Conservation (phyloP, 2,888 invertebrate genomes). For the Microplitis deprimator region DNA sequence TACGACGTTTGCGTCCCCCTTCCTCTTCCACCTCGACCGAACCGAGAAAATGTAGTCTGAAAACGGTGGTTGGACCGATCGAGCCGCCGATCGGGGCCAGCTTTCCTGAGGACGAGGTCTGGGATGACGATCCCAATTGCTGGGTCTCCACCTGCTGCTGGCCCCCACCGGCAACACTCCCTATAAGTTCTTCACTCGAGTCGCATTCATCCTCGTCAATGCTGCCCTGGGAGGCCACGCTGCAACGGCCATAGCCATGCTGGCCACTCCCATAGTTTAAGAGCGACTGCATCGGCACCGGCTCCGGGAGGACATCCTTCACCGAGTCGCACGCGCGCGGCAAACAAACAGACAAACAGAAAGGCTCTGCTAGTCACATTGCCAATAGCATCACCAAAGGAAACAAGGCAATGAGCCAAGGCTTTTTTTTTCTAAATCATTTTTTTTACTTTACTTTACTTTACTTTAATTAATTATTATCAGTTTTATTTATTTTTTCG, state of each 20-base stretch:
- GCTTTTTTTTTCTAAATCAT: slow-evolving; percentile 37
- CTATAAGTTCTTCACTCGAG: slow-evolving; percentile 70
- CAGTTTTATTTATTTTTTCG: slow-evolving; percentile 13
- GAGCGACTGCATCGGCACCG: slow-evolving; percentile 66
- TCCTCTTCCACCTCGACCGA: slow-evolving; percentile 90
- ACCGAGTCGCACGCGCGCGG: slow-evolving; percentile 58
- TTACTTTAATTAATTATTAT: slow-evolving; percentile 2
- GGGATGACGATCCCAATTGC: slow-evolving; percentile 25
- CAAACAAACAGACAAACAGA: slow-evolving; percentile 69
- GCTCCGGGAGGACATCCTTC: slow-evolving; percentile 61
- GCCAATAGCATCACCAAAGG: slow-evolving; percentile 64
- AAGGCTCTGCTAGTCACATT: slow-evolving; percentile 68
- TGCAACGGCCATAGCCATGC: slow-evolving; percentile 68
- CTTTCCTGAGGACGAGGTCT: slow-evolving; percentile 48
- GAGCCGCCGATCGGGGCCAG: slow-evolving; percentile 64
- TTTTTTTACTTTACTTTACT: slow-evolving; percentile 27
- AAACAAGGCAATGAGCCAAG: slow-evolving; percentile 59
- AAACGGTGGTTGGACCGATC: slow-evolving; percentile 75
- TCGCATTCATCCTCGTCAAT: slow-evolving; percentile 70
- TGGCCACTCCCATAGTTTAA: slow-evolving; percentile 67
- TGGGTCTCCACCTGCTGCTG: slow-evolving; percentile 43
- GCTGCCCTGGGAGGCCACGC: slow-evolving; percentile 68
- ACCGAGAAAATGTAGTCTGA: slow-evolving; percentile 87
- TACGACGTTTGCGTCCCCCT: slow-evolving; percentile 79
- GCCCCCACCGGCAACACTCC: slow-evolving; percentile 65